Evolutionary conservation across 2,113 vertebrate species (phyloP).

Genomic region (Chamaetylas fuelleborni): DNA sequence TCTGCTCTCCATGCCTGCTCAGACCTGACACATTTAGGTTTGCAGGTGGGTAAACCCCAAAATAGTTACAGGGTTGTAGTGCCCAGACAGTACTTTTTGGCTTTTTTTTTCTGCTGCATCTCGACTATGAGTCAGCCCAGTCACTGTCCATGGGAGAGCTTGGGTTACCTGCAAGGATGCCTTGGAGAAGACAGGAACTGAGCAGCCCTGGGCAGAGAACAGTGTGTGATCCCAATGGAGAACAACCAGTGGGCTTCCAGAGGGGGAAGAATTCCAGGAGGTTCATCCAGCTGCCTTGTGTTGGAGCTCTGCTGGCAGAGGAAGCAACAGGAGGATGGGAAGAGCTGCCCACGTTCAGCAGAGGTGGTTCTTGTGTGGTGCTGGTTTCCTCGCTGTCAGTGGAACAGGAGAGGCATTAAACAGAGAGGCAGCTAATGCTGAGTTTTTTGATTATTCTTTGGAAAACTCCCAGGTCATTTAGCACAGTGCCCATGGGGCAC

Average conservation of each 20-base stretch:
- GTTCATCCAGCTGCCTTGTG: not conserved
- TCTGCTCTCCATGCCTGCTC: accelerated
- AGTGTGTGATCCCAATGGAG: not conserved
- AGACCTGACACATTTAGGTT: not conserved
- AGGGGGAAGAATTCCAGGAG: not conserved
- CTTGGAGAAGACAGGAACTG: not conserved
- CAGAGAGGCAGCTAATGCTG: not conserved
- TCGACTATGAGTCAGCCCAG: not conserved
- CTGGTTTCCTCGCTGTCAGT: not conserved
- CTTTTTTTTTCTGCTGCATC: not conserved
- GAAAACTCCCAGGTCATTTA: not conserved
- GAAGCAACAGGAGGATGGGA: accelerated
- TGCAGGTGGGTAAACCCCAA: not conserved
- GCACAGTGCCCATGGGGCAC: not conserved
- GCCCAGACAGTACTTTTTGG: not conserved
- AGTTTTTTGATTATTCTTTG: not conserved
- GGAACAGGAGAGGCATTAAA: not conserved
- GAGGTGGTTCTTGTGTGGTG: not conserved
- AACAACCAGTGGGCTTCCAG: not conserved
- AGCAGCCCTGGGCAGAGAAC: not conserved
- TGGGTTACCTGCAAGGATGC: not conserved
- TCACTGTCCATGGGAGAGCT: not conserved
- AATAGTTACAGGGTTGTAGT: not conserved
- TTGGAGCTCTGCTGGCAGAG: not conserved
- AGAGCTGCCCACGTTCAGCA: accelerated